phyloP scores from a whole-genome alignment of 2,888 invertebrate species.

The Morpho helenor region DNA sequence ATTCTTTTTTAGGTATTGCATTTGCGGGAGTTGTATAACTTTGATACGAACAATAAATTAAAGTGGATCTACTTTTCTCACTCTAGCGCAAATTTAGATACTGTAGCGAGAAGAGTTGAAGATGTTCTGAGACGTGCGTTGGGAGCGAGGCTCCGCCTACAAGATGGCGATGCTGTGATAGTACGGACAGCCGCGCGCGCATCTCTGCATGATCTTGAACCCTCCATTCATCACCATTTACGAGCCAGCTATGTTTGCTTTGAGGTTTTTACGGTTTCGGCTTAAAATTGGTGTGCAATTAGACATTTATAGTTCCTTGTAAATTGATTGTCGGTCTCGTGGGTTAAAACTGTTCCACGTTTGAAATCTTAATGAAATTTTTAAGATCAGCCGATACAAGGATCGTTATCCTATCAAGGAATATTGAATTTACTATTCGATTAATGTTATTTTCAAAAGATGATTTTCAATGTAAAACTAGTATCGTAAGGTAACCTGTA shows the following conservation, averaged over 20 bases:
- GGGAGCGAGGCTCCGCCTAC: slow-evolving; percentile 54
- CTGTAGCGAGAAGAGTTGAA: slow-evolving; percentile 42
- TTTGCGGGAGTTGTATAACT: slow-evolving; percentile 2
- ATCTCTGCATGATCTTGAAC: slow-evolving; percentile 60
- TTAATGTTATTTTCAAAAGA: no score
- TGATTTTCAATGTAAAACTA: no score
- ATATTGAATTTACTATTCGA: no score
- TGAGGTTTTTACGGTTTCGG: slow-evolving; percentile 65
- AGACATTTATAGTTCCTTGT: slow-evolving; percentile 47
- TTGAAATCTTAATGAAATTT: slow-evolving; percentile 10
- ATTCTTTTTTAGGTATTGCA: background rate
- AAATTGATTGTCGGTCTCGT: slow-evolving; percentile 42
- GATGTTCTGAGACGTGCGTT: slow-evolving; percentile 31
- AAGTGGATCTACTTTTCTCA: slow-evolving; percentile 38
- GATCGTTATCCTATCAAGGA: no score
- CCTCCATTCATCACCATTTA: slow-evolving; percentile 71
- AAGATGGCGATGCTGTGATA: slow-evolving; percentile 53
- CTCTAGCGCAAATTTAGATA: slow-evolving; percentile 42
- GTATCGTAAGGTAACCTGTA: no score
- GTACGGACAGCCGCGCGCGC: slow-evolving; percentile 31
- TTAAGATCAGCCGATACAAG: background rate
- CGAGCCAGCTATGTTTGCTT: slow-evolving; percentile 51
- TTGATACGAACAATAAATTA: slow-evolving; percentile 16
- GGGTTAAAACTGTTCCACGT: slow-evolving; percentile 9
- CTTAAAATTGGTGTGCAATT: slow-evolving; percentile 61